Evolutionary conservation across 2,888 invertebrate genomes (phyloP), one percentile per base, ranked within the genome.

Genomic region (Eurois occulta): DNA sequence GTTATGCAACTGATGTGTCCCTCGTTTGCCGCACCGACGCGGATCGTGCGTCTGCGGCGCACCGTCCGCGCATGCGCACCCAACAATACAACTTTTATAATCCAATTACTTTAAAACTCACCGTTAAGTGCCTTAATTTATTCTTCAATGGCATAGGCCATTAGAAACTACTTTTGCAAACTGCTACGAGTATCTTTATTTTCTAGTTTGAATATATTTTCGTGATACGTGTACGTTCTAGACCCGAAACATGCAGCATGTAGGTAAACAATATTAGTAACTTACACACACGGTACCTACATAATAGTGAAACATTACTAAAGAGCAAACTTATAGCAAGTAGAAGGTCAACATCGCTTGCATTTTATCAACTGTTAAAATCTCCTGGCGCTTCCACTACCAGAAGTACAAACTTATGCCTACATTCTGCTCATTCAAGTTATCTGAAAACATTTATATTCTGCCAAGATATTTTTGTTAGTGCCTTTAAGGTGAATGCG

Each of bases 1-100:
- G 94, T 96, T 95, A 95, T 95, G 96, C 95, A 95, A 95, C 92
- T 90, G 93, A 94, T 93, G 94, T 92, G 92, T 93, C 91, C 91
- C 92, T 91, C 91, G 88, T 86, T 86, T 86, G 90, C 88, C 86
- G 86, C 83, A 84, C 71, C 83, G 88, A 81, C 90, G 87, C 87
- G 73, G 78, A 72, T 81, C 86, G 82, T 86, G 84, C 87, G 88
- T 81, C 77, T 74, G 84, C 81, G 84, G 79, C 69, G 77, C 67
- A 32, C 48, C 32, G 48, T 80, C 81, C 80, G 86, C 86, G 83
- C 77, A 75, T 75, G 80, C 86, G 87, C 88, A 85, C 67, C 86
- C 86, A 86, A 85, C 84, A 85, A 87, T 84, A 86, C 79, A 75
- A 74, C 11, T 81, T 80, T 80, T 71, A 77, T 72, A 81, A 81